Evolutionary conservation across 2,888 invertebrate genomes (phyloP).

Genomic region (Leptinotarsa haldemani): DNA sequence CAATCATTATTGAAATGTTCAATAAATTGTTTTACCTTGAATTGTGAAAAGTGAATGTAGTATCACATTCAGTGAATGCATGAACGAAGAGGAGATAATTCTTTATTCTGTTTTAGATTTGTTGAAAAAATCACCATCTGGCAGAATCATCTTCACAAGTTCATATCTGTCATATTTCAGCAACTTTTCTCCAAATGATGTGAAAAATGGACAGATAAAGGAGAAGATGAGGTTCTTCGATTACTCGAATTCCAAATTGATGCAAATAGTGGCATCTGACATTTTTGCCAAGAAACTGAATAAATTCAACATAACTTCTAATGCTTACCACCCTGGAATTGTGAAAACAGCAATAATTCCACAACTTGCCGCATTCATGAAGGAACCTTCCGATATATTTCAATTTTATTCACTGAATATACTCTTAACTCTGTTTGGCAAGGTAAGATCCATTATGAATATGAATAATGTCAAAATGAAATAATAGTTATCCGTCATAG

Average conservation of each 20-base stretch:
- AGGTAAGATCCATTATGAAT: too few relatives aligned
- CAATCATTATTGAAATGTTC: too few relatives aligned
- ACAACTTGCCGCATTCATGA: too few relatives aligned
- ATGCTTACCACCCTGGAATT: constrained; percentile 43
- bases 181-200: constrained; percentile 8
- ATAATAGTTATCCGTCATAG: too few relatives aligned
- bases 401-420: too few relatives aligned
- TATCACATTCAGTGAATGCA: too few relatives aligned
- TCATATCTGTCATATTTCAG: constrained; percentile 35
- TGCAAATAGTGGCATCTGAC: constrained; percentile 37
- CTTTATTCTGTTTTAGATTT: constrained; percentile 36
- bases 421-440: too few relatives aligned
- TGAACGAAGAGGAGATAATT: too few relatives aligned
- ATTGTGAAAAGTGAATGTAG: too few relatives aligned
- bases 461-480: too few relatives aligned
- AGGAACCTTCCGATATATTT: too few relatives aligned
- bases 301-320: constrained; percentile 38
- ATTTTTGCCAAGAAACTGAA: constrained; percentile 40
- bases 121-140: constrained; percentile 39
- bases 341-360: constrained; percentile 37
- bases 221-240: constrained; percentile 9
- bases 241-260: constrained; percentile 42
- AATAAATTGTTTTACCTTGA: too few relatives aligned
- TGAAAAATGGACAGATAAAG: constrained; percentile 13
- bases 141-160: constrained; percentile 44